Percentiles rank a stretch among this genome's conserved stretches.
Conservation (phyloP, 2,113 vertebrate genomes). For the Rhipidura dahli region DNA sequence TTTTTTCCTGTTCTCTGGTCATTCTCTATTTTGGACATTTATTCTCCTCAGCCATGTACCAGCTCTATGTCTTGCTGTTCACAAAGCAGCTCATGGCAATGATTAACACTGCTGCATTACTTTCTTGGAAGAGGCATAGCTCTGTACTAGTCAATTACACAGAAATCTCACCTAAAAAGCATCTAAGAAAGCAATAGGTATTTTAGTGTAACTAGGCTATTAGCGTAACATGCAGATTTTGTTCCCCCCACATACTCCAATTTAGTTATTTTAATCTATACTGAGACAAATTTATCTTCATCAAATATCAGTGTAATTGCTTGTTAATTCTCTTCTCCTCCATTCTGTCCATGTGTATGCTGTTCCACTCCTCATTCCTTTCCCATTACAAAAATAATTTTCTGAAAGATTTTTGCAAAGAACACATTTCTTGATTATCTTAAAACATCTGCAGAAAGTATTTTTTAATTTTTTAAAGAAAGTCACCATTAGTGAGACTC, state of each 20-base stretch:
- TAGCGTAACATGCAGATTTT: neutral
- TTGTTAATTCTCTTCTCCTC: neutral
- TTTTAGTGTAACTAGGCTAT: neutral
- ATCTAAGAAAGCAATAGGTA: neutral
- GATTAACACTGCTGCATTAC: neutral
- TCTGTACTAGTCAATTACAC: neutral
- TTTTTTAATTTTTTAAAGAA: neutral
- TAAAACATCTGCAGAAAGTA: neutral
- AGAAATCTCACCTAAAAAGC: neutral
- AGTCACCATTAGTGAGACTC: neutral
- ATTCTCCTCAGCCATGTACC: neutral
- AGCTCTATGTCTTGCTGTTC: neutral
- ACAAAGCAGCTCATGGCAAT: neutral
- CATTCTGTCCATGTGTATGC: neutral
- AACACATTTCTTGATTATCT: neutral
- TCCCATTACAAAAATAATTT: neutral
- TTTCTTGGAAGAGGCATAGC: neutral
- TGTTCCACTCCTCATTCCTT: neutral
- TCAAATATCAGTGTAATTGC: neutral
- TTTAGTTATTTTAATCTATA: neutral
- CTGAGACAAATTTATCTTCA: neutral
- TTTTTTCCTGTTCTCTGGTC: neutral
- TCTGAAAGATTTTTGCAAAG: neutral
- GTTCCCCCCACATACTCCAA: accelerated
- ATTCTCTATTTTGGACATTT: neutral